A percentile compares a stretch with the other conserved stretches of the same genome.
These are phyloP conservation scores for Silurus glanis DNA, from an alignment of 2,113 vertebrate species.

Conservation along the genomic window DNA sequence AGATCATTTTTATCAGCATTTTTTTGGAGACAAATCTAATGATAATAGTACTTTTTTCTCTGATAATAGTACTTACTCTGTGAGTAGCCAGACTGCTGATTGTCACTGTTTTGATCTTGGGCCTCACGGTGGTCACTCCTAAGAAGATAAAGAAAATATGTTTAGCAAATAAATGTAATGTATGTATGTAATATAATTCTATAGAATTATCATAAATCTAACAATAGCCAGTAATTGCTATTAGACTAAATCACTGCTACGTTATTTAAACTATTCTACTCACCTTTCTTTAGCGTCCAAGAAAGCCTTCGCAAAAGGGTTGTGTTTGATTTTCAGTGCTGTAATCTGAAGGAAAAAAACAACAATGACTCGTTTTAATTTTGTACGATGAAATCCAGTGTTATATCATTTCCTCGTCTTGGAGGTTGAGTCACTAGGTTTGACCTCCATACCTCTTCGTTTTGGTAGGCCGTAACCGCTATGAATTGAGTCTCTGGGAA, in stretches of 20 bases:
- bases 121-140: conserved; percentile 78
- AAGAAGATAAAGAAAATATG: conserved; percentile 27
- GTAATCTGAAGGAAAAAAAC: conserved; percentile 67
- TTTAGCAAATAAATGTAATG: no score
- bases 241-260: background rate
- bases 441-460: conserved; percentile 71
- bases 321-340: conserved; percentile 80
- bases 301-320: conserved; percentile 80
- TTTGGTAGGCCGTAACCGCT: conserved; percentile 79
- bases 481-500: conserved; percentile 81
- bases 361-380: background rate
- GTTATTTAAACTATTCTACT: background rate
- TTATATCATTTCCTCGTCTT: background rate
- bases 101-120: conserved; percentile 68
- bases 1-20: background rate
- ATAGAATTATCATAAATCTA: background rate
- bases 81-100: conserved; percentile 75
- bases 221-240: background rate
- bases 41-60: conserved; percentile 48
- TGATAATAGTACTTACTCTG: conserved; percentile 67
- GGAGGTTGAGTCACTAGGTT: background rate
- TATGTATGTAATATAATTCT: background rate
- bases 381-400: background rate
- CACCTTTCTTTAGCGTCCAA: conserved; percentile 80
- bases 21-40: no score